Evolutionary conservation across 2,797 vertebrate genomes (phyloP), one percentile per base, ranked within the genome.

Genomic region (Thripadectes ignobilis): DNA sequence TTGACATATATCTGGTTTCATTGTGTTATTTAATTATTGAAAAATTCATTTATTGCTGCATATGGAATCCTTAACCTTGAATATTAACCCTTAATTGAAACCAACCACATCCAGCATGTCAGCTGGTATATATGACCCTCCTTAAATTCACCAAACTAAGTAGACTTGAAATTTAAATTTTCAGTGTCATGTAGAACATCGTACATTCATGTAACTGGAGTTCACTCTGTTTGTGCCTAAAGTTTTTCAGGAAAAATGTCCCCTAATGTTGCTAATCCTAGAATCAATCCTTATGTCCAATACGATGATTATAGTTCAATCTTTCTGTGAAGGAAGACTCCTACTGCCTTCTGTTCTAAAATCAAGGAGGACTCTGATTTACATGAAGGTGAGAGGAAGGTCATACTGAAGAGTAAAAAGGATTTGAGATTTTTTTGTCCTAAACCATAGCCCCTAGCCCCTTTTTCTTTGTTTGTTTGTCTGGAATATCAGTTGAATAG

Each of bases 31-130:
- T 86, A 79, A 86, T 68, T 88, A 89, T 54, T 77, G 24, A 27
- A 92, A 94, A 96, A 81, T n/a, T 11, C 19, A 75, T 88, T 92
- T 72, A 79, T 83, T 93, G 7, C 39, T 77, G 26, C 19, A 38
- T 73, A 48, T 46, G 77, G 65, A 91, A 84, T 81, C n/a, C 43
- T 91, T 51, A 85, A 32, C 22, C 26, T 27, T 38, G 4, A 72
- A 46, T 79, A 79, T 82, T 49, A 82, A 57, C 13, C 29, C 52
- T 92, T 84, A 86, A 88, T 59, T 91, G 79, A 76, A 95, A 9
- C 10, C 29, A 63, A 68, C 21, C 89, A 26, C 22, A 81, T 88
- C 29, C 57, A 89, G 1, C 39, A 18, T 71, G 30, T 84, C 77
- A 77, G 22, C 29, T 77, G 61, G 32, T 19, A 55, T 75, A 63